Base-by-base conservation (phyloP, 2,888 invertebrate genomes). In the Sesia bembeciformis region DNA sequence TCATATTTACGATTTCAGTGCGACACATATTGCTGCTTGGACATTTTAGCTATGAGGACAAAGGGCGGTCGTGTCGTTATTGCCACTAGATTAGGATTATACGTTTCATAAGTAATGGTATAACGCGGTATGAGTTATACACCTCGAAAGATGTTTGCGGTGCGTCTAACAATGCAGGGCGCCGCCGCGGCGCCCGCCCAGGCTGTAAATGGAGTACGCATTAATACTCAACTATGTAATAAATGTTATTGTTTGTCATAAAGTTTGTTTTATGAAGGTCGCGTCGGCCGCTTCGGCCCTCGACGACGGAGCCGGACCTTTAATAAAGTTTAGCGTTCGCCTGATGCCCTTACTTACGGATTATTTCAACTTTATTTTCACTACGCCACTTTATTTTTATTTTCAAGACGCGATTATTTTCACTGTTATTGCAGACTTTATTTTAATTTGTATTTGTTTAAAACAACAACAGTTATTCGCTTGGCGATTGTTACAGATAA, bases 171-270 rank as follows among this genome's bases (percentile, higher is more conserved):
- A 76, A 73, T 72, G 69, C 72, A 64, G 52, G 58, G 56, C 66
- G 81, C 72, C 84, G 79, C 75, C 56, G 51, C 79, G 23, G 1
- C 23, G 23, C 23, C 23, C 23, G 23, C 23, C 23, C 2, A 23
- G 72, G 72, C 80, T 80, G 77, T 81, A 84, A 86, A 84, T 81
- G 78, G 76, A 81, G 71, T 78, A 69, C 75, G 75, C 81, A 83
- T 84, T 85, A 85, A 87, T 86, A 82, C 78, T 74, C 77, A 74
- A 84, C 83, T 83, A 82, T 79, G 82, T 79, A 81, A 85, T 87
- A 84, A 85, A 86, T 86, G 85, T 85, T 87, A 86, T 87, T 86
- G 85, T 86, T 84, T 81, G 83, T 78, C 83, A 83, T 86, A 86
- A 86, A 88, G 69, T 81, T 84, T 78, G 79, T 82, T 85, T 85